These are phyloP conservation scores for Zeugodacus cucurbitae DNA, from an alignment of 1,140 invertebrate genomes.

Conservation along the genomic window DNA sequence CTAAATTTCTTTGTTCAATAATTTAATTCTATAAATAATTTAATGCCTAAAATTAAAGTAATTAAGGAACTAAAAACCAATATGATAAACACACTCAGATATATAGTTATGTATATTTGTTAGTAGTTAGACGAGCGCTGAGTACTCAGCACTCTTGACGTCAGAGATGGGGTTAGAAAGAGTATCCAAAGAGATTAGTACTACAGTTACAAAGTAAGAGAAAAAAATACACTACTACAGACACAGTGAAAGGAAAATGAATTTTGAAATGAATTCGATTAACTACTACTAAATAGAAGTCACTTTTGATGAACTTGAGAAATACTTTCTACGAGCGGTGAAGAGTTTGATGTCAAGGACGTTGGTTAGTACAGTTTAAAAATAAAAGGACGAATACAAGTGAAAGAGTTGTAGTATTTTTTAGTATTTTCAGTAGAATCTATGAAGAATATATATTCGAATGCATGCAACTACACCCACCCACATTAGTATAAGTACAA, in stretches of 20 bases:
- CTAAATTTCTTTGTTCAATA: no score
- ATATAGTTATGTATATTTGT: no score
- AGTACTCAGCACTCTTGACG: no score
- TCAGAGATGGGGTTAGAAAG: not conserved
- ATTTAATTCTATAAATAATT: no score
- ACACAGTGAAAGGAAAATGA: not conserved
- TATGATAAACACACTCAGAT: no score
- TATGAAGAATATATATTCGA: not conserved
- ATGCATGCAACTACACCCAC: not conserved
- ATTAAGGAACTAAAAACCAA: no score
- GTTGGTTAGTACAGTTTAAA: not conserved
- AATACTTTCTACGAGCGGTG: not conserved
- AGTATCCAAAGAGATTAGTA: not conserved
- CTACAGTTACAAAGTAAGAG: not conserved
- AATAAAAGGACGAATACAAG: not conserved
- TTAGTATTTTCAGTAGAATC: not conserved
- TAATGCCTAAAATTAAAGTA: no score
- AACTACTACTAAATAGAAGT: not conserved
- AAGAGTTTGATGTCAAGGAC: not conserved
- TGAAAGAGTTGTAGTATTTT: not conserved
- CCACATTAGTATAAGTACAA: not conserved
- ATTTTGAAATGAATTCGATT: not conserved
- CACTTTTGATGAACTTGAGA: not conserved
- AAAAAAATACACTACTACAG: not conserved
- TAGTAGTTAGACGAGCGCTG: not conserved